These are phyloP conservation scores for Pyrrhosoma nymphula DNA, from an alignment of 2,888 invertebrate species.

Conservation along the genomic window DNA sequence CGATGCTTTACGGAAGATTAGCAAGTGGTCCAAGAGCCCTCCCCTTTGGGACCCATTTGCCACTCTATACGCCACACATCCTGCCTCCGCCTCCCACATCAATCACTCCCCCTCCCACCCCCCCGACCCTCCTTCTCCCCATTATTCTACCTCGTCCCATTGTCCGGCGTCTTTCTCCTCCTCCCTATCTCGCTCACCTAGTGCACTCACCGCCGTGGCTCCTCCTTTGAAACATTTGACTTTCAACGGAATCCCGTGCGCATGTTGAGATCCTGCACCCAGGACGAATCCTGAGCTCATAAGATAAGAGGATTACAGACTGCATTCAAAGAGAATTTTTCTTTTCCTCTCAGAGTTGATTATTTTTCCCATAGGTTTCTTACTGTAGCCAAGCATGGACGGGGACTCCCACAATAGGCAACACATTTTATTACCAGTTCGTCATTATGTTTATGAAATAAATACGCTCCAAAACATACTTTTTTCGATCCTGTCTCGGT, in stretches of 20 bases:
- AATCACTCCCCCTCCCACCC: constrained; percentile 7
- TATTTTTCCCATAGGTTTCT: too few species aligned
- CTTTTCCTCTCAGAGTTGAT: too few species aligned
- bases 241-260: neutral
- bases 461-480: too few species aligned
- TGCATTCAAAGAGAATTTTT: too few species aligned
- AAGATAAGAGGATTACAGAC: too few species aligned
- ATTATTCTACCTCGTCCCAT: constrained; percentile 6
- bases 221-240: neutral
- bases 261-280: neutral
- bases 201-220: neutral
- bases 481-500: too few species aligned
- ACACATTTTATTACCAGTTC: too few species aligned
- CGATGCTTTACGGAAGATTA: constrained; percentile 63
- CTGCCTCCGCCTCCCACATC: constrained; percentile 24
- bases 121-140: neutral
- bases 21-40: constrained; percentile 59
- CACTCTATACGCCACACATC: constrained; percentile 44
- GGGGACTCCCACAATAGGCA: too few species aligned
- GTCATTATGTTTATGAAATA: too few species aligned
- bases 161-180: neutral
- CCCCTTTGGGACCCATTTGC: constrained; percentile 58
- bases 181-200: neutral
- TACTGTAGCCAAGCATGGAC: too few species aligned
- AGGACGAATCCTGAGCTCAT: too few species aligned